These are phyloP conservation scores for Dendrocincla fuliginosa DNA, from an alignment of 2,797 vertebrate genomes.

Conservation along the genomic window DNA sequence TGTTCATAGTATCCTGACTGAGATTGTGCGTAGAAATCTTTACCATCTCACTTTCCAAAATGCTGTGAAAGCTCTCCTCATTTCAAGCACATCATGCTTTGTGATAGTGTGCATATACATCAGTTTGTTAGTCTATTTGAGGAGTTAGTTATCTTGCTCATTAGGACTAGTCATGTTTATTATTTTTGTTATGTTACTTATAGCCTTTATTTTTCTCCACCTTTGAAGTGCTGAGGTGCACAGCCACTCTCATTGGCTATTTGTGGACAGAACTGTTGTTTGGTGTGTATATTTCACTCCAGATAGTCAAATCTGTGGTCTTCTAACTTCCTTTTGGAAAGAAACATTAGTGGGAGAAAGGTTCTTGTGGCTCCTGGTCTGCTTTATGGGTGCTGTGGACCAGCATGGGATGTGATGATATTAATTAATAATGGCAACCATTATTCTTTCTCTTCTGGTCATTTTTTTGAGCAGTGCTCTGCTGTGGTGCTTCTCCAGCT, in stretches of 20 bases:
- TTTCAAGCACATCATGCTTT: not conserved
- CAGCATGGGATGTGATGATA: not conserved
- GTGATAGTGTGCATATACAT: not conserved
- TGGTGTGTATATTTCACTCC: not conserved
- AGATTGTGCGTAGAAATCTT: not conserved
- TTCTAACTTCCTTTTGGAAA: not conserved
- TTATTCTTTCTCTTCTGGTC: not conserved
- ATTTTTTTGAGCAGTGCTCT: not conserved
- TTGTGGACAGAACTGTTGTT: not conserved
- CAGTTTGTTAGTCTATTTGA: not conserved
- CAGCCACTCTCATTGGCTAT: not conserved
- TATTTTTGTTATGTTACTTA: not conserved
- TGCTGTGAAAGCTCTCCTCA: not conserved
- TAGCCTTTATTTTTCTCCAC: not conserved
- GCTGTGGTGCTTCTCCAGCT: not conserved
- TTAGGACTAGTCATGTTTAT: not conserved
- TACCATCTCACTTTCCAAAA: not conserved
- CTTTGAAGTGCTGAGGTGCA: not conserved
- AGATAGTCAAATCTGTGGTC: not conserved
- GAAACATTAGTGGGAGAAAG: not conserved
- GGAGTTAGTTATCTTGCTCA: not conserved
- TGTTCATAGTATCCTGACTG: not conserved
- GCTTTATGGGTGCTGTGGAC: not conserved
- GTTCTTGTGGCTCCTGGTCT: not conserved
- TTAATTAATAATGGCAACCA: not conserved